phyloP scores from a whole-genome alignment of 2,797 vertebrate species.

The Delichon dasypus region DNA sequence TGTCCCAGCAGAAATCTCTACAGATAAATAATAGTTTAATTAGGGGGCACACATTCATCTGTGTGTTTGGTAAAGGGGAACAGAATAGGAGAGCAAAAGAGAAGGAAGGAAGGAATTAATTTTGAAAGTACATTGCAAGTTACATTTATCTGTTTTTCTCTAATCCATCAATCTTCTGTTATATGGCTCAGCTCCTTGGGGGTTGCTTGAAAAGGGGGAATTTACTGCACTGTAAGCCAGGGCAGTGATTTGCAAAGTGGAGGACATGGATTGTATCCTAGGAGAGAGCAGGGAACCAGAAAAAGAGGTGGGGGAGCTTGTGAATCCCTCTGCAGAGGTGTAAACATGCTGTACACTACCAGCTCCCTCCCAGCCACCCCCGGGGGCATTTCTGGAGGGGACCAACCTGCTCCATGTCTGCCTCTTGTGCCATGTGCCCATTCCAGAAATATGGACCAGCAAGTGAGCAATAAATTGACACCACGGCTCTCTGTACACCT shows the following conservation, averaged over 20 bases:
- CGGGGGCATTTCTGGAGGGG: neutral
- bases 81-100: neutral
- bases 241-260: neutral
- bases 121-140: neutral
- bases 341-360: neutral
- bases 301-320: neutral
- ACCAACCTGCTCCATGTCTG: neutral
- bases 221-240: conserved; percentile 41
- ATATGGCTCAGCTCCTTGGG: neutral
- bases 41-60: neutral
- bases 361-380: rapidly evolving
- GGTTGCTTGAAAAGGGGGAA: neutral
- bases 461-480: neutral
- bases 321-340: neutral
- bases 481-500: neutral
- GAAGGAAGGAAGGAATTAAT: neutral
- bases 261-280: neutral
- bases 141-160: neutral
- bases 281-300: conserved; percentile 33
- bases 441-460: neutral
- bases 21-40: neutral
- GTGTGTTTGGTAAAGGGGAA: neutral
- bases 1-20: neutral
- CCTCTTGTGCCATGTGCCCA: rapidly evolving
- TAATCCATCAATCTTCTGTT: neutral